A percentile compares a stretch with the other conserved stretches of the same genome.
Conservation (phyloP, 1,140 invertebrate species). For the Ceratosolen fusciceps region DNA sequence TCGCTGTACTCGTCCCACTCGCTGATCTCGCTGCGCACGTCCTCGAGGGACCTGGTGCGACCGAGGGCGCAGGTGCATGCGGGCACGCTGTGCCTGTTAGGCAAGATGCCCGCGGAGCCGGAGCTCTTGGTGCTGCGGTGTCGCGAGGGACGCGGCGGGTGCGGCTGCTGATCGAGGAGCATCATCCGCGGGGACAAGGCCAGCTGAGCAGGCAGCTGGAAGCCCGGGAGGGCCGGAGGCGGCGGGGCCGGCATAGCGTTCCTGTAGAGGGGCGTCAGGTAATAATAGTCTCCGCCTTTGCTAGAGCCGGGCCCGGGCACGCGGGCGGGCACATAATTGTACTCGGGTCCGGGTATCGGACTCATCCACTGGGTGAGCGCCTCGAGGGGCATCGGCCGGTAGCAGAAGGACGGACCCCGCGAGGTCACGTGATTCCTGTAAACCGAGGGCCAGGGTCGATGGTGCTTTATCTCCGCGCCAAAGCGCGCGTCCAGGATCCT, state of each 20-base stretch:
- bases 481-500: conserved; percentile 67
- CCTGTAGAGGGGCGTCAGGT: conserved; percentile 78
- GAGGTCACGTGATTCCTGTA: conserved; percentile 70
- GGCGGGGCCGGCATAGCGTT: conserved; percentile 75
- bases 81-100: conserved; percentile 61
- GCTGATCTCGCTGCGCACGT: conserved; percentile 77
- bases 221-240: conserved; percentile 60
- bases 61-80: conserved; percentile 74
- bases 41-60: conserved; percentile 79
- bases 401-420: conserved; percentile 73
- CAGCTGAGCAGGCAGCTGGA: conserved; percentile 56
- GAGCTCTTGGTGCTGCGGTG: conserved; percentile 63
- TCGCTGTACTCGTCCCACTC: conserved; percentile 76
- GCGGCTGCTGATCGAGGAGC: conserved; percentile 65
- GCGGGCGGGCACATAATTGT: conserved; percentile 71
- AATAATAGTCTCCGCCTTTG: conserved; percentile 80
- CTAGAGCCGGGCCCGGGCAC: conserved; percentile 66
- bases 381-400: conserved; percentile 71
- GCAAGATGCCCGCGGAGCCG: conserved; percentile 52
- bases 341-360: conserved; percentile 62
- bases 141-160: conserved; percentile 39
- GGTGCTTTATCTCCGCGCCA: conserved; percentile 63
- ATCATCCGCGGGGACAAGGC: conserved; percentile 62
- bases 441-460: conserved; percentile 74
- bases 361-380: conserved; percentile 63